Evolutionary conservation across 2,888 invertebrate species (phyloP), one percentile per base, ranked within the genome.

Genomic region (Nasonovia ribisnigri): DNA sequence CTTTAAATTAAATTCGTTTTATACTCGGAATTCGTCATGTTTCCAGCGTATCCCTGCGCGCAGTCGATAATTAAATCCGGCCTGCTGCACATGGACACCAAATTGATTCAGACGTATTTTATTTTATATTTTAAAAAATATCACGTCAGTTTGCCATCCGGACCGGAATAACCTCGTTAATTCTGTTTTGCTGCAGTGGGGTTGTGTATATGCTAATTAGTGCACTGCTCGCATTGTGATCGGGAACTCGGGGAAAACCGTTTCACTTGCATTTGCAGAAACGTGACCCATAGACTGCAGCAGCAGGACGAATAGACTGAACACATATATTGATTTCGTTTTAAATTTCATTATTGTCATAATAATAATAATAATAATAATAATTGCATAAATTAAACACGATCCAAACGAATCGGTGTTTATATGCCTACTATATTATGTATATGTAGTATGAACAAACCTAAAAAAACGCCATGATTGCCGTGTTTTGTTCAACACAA

Each of bases 1-100:
- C 90, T 93, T 67, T 90, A 93, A 93, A 93, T 93, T 93, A 86
- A 93, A 93, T 93, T 90, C n/a, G 86, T 93, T 90, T 93, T 51
- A 42, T 77, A 24, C 60, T 77, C 92, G 42, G 92, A 16, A 88
- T 88, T 88, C 88, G 88, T 93, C 89, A 84, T 92, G 92, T 92
- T 92, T 92, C 67, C 67, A 42, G 36, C 51, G 48, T 36, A 29
- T 29, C 60, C 5, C 67, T 57, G 57, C 57, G 3, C 86, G 57
- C 57, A 54, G 90, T 67, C 86, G 87, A 93, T 90, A 93, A 93
- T 93, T 93, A 90, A 93, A 93, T 93, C 90, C 90, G 67, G 67
- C 48, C 84, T 51, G 42, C 67, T 93, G 93, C 90, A 87, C 93
- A 57, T 43, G 60, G 60, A 86, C 84, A 87, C 67, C 86, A 51